These are phyloP conservation scores for Polylopha cassiicola DNA, from an alignment of 2,888 invertebrate species.

Conservation along the genomic window DNA sequence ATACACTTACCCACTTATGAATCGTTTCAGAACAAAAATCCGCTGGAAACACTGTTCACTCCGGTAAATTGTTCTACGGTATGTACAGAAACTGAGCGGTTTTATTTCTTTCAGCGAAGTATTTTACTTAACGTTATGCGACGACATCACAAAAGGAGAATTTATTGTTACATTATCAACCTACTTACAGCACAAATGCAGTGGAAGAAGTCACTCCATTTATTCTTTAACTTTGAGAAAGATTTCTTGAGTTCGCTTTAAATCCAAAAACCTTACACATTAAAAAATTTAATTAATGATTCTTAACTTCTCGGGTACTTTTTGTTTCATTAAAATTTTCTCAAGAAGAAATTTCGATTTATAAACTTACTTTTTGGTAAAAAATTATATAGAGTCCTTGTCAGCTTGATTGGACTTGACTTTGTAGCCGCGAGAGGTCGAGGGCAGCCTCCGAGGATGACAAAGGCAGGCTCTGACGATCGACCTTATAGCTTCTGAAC, in stretches of 20 bases:
- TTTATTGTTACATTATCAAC: slow-evolving; percentile 1
- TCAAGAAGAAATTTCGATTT: too few species aligned
- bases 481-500: not conserved
- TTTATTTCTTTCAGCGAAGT: slow-evolving; percentile 15
- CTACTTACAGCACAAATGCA: too few species aligned
- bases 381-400: not conserved
- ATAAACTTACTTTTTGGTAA: not conserved
- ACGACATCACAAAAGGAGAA: slow-evolving; percentile 3
- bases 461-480: not conserved
- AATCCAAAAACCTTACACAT: too few species aligned
- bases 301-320: too few species aligned
- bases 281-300: too few species aligned
- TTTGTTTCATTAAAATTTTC: too few species aligned
- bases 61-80: slow-evolving; percentile 29
- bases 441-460: not conserved
- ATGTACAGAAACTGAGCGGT: slow-evolving; percentile 4
- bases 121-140: slow-evolving; percentile 14
- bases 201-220: too few species aligned
- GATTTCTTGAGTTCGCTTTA: too few species aligned
- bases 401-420: not conserved
- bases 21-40: slow-evolving; percentile 50
- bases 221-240: too few species aligned
- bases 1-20: slow-evolving; percentile 42
- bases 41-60: slow-evolving; percentile 41
- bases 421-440: not conserved